These are phyloP conservation scores for Drosophila varians DNA, from an alignment of 1,140 invertebrate species.

Conservation along the genomic window DNA sequence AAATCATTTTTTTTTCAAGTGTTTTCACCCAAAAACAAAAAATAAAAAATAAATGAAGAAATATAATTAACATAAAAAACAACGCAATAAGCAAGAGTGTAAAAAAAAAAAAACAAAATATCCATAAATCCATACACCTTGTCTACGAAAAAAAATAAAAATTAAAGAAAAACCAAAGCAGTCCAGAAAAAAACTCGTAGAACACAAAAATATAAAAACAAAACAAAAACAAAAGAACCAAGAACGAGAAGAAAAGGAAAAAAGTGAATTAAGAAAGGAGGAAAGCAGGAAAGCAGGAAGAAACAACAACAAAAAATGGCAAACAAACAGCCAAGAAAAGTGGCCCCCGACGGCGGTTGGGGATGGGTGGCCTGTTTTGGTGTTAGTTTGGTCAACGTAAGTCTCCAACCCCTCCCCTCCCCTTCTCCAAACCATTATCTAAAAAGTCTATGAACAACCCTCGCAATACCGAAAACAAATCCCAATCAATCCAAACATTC, in stretches of 20 bases:
- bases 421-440: background rate
- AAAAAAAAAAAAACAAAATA: constrained; percentile 36
- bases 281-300: too few species aligned
- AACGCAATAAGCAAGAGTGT: background rate
- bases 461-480: background rate
- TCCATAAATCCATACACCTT: constrained; percentile 48
- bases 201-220: too few species aligned
- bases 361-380: constrained; percentile 92
- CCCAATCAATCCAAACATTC: too few species aligned
- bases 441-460: background rate
- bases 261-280: constrained; percentile 10
- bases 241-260: constrained; percentile 10
- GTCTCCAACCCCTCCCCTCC: constrained; percentile 63
- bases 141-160: constrained; percentile 40
- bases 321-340: constrained; percentile 78
- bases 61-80: background rate
- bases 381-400: constrained; percentile 91
- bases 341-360: constrained; percentile 86
- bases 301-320: too few species aligned
- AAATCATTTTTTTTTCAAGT: background rate
- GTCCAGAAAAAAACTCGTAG: constrained; percentile 22
- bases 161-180: constrained; percentile 30
- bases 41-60: background rate
- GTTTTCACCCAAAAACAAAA: background rate
- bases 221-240: constrained; percentile 12